Evolutionary conservation across 2,797 vertebrate species (phyloP).

Genomic region (Phoebastria nigripes): DNA sequence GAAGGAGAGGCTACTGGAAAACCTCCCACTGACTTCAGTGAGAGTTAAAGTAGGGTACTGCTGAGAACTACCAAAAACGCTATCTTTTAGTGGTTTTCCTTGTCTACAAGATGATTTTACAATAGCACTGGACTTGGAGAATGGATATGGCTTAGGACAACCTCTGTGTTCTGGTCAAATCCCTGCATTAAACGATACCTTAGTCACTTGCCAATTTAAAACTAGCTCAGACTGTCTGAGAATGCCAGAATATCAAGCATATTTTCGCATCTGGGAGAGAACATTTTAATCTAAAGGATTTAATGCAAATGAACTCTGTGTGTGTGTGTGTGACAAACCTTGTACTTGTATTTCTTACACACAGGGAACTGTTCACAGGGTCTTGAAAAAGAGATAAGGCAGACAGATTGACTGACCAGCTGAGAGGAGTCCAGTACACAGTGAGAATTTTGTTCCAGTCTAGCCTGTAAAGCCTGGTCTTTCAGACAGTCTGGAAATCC

Average conservation of each 20-base stretch:
- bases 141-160: neutral
- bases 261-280: neutral
- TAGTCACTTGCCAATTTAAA: neutral
- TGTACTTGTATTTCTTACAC: neutral
- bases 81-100: neutral
- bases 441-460: neutral
- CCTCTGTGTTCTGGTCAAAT: neutral
- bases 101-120: neutral
- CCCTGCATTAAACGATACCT: neutral
- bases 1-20: neutral
- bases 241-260: neutral
- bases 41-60: neutral
- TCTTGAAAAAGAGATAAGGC: neutral
- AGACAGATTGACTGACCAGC: neutral
- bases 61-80: neutral
- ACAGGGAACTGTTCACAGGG: too few species aligned
- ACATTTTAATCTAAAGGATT: neutral
- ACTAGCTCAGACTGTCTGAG: neutral
- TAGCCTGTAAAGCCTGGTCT: neutral
- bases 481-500: neutral
- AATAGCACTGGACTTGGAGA: neutral
- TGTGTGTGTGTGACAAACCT: neutral
- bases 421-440: neutral
- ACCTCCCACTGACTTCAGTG: neutral
- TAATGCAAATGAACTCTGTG: neutral